phyloP scores from a whole-genome alignment of 30 jellyfish, hydroid and myxozoan species.

The Euphysa ruthae region DNA sequence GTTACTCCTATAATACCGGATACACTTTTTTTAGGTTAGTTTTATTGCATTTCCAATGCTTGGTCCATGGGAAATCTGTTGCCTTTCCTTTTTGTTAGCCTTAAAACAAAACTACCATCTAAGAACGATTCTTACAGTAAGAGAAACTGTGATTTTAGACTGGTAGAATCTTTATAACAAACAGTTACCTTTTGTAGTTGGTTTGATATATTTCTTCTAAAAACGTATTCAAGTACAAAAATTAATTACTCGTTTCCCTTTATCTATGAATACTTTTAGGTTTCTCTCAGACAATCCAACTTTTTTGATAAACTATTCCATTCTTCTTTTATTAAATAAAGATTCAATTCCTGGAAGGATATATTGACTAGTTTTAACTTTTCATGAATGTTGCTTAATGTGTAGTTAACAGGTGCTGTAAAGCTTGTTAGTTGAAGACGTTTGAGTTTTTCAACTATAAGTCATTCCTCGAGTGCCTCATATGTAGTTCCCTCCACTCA shows the following conservation, averaged over 20 bases:
- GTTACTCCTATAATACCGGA: not conserved
- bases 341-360: not conserved
- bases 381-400: too few species aligned
- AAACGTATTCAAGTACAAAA: too few species aligned
- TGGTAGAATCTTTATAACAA: not conserved
- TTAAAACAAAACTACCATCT: not conserved
- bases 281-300: not conserved
- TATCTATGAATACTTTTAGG: too few species aligned
- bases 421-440: too few species aligned
- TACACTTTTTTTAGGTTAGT: not conserved
- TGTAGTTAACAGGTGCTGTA: too few species aligned
- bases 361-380: not conserved
- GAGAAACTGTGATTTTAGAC: not conserved
- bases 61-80: not conserved
- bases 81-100: not conserved
- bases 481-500: not conserved
- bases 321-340: too few species aligned
- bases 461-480: too few species aligned
- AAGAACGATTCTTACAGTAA: not conserved
- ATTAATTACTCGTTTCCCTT: too few species aligned
- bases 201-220: not conserved
- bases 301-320: not conserved
- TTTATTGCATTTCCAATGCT: constrained; percentile 7
- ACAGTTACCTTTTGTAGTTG: not conserved
- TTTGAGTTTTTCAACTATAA: too few species aligned